Conservation (phyloP, 2,888 invertebrate genomes). For the Tenthredo distinguenda region DNA sequence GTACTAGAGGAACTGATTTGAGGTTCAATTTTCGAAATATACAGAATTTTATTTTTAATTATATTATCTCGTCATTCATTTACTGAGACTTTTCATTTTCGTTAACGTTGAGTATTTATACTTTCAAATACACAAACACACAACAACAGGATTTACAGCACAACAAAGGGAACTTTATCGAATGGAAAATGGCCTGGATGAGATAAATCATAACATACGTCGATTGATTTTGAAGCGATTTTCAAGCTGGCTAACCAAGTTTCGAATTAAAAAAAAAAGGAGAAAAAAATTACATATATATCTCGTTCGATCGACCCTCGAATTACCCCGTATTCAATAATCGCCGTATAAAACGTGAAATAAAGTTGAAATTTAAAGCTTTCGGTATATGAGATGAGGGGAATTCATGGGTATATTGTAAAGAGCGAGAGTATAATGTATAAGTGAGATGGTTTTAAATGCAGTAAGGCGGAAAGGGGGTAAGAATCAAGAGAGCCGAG, state of each 20-base stretch:
- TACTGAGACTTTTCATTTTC: slow-evolving; percentile 11
- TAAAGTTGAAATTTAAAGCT: neutral
- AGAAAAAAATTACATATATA: neutral
- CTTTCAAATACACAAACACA: slow-evolving; percentile 77
- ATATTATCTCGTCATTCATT: slow-evolving; percentile 21
- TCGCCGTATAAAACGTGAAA: neutral
- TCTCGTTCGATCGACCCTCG: slow-evolving; percentile 8
- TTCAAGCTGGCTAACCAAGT: slow-evolving; percentile 23
- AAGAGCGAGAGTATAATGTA: neutral
- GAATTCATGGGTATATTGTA: neutral
- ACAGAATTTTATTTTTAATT: neutral
- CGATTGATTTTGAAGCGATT: slow-evolving; percentile 15
- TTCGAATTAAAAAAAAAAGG: neutral
- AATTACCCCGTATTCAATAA: neutral
- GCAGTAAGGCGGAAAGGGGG: slow-evolving; percentile 55
- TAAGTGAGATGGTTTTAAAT: slow-evolving; percentile 19
- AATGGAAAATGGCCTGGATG: slow-evolving; percentile 36
- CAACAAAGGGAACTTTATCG: slow-evolving; percentile 59
- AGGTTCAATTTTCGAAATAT: neutral
- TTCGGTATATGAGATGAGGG: neutral
- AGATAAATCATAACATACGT: slow-evolving; percentile 36
- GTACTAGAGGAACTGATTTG: neutral
- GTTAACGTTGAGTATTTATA: slow-evolving; percentile 78
- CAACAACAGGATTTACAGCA: slow-evolving; percentile 75
- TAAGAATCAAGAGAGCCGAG: neutral